A percentile compares a stretch with the other conserved stretches of the same genome.
Evolutionary conservation across 2,797 vertebrate genomes (phyloP).

Genomic region (Clarias fuscus): DNA sequence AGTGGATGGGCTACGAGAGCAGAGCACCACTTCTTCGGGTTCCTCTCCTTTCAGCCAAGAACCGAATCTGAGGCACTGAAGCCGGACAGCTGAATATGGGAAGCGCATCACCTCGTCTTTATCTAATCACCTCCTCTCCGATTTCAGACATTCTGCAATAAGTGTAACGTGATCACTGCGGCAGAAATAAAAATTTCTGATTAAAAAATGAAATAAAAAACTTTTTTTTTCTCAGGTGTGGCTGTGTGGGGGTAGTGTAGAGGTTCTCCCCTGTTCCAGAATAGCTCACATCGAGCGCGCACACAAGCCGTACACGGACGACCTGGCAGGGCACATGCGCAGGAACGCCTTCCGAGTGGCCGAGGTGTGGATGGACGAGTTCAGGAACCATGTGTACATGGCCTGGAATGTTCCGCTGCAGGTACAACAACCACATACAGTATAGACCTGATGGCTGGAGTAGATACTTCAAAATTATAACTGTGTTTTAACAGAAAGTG

Average conservation of each 20-base stretch:
- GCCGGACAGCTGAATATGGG: background rate
- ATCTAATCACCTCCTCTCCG: background rate
- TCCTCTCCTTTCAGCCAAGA: background rate
- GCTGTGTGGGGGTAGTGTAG: constrained; percentile 93
- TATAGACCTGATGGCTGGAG: background rate
- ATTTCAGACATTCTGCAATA: background rate
- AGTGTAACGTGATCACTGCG: background rate
- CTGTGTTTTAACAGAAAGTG: background rate
- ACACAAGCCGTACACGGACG: constrained; percentile 93
- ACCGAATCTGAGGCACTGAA: background rate
- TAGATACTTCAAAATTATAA: background rate
- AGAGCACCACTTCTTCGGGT: background rate
- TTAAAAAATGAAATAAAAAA: background rate
- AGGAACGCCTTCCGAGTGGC: constrained; percentile 91
- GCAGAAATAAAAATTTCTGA: background rate
- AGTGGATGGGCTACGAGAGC: background rate
- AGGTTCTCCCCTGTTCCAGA: constrained; percentile 93
- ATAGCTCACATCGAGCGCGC: constrained; percentile 94
- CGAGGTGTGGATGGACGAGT: constrained; percentile 98
- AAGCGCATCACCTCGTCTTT: background rate
- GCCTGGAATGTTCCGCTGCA: constrained; percentile 95
- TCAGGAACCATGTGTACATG: constrained; percentile 96
- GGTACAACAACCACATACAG: constrained; percentile 66
- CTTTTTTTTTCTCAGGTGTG: constrained; percentile 78
- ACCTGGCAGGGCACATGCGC: constrained; percentile 87